Evolutionary conservation across 92 coral and sea anemone species (phyloP), one percentile per base, ranked within the genome.

Genomic region (Zoanthus sociatus): DNA sequence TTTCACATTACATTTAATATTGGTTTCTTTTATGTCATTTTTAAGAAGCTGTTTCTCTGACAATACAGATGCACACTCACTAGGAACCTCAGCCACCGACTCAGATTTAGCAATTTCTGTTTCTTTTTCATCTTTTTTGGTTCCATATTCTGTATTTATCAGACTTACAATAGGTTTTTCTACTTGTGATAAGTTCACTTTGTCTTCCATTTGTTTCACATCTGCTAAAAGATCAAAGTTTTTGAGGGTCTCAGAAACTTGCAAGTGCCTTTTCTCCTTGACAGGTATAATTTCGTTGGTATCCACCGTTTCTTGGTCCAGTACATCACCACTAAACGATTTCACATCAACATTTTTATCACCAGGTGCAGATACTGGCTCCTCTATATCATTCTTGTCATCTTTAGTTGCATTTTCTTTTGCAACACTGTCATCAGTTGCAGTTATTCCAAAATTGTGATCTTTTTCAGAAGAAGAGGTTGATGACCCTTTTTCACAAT

Each of bases 381-480:
- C 55, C 51, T 74, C 79, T 15, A 68, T 55, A n/a, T 76, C 56
- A 20, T 32, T 30, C n/a, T 14, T 33, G 26, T 89, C 84, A 31
- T 17, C 33, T 66, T 48, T 75, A 63, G 31, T 20, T 14, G 46
- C 79, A 54, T 18, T 30, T 61, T 71, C 81, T 31, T n/a, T 15
- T 9, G 12, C 10, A 0, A 30, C 60, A 16, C 42, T 37, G 30
- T 76, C 67, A 54, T 54, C 89, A 14, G 7, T 72, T 78, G 26
- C 75, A 55, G 53, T 26, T 0, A 21, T 66, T 46, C 16, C 46
- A 21, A n/a, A 5, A 16, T 15, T 66, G 3, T 48, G 73, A 32
- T 66, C 75, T 51, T 64, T 81, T 31, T 46, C 85, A 64, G 85
- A 75, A 66, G 85, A 64, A 37, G 85, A 63, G 0, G 71, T 47